phyloP scores from a whole-genome alignment of 2,113 vertebrate genomes.

The Eptesicus fuscus region DNA sequence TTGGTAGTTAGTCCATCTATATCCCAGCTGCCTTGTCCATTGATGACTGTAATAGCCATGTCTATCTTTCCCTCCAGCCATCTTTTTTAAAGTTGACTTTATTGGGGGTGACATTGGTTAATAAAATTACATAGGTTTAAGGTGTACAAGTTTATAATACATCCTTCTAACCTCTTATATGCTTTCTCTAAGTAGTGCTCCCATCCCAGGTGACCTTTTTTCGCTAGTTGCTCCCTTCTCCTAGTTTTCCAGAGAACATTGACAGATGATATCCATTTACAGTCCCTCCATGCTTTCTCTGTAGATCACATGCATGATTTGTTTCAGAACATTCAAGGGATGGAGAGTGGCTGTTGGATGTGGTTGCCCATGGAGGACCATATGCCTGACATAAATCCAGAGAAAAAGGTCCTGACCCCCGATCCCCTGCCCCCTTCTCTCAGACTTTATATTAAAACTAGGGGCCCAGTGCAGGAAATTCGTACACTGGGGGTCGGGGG shows the following conservation, averaged over 20 bases:
- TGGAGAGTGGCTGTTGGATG: background rate
- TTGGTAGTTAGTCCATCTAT: background rate
- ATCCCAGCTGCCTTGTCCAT: background rate
- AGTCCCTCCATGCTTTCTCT: conserved; percentile 5
- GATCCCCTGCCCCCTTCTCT: background rate
- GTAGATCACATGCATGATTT: conserved; percentile 32
- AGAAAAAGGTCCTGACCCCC: background rate
- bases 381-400: background rate
- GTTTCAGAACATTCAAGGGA: background rate
- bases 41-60: background rate
- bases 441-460: conserved; percentile 17
- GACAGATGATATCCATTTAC: background rate
- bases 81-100: background rate
- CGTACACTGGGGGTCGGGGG: too few relatives aligned
- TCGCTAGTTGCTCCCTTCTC: background rate
- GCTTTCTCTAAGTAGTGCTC: background rate
- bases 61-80: background rate
- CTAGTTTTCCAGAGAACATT: background rate
- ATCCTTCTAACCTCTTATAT: background rate
- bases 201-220: background rate
- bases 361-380: background rate
- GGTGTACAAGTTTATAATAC: background rate
- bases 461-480: too few relatives aligned
- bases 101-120: background rate
- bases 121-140: background rate